Evolutionary conservation across 2,113 vertebrate genomes (phyloP).

Genomic region (Rhea pennata): DNA sequence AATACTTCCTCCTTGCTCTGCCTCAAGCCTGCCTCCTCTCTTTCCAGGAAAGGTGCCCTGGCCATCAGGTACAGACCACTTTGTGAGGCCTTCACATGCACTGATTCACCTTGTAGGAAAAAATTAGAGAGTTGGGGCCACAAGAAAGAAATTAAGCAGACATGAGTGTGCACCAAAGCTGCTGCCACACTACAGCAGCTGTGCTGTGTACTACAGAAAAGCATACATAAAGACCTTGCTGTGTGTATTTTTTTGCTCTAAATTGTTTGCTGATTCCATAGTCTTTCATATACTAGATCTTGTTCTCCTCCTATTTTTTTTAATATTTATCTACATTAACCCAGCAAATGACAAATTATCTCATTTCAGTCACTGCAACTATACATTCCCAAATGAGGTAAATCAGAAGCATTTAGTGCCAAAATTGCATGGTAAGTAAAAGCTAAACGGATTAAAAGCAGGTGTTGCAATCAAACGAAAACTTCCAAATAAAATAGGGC

Average conservation of each 20-base stretch:
- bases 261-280: not conserved
- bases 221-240: not conserved
- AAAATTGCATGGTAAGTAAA: constrained; percentile 25
- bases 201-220: not conserved
- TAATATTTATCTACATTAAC: constrained; percentile 1
- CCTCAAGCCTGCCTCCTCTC: too few relatives aligned
- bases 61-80: not conserved
- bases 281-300: not conserved
- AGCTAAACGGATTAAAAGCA: constrained; percentile 26
- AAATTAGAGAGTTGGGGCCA: not conserved
- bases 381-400: not conserved
- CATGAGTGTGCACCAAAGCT: not conserved
- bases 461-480: constrained; percentile 6
- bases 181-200: rapidly evolving
- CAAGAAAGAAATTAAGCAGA: not conserved
- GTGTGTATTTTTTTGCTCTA: not conserved
- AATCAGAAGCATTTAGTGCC: not conserved
- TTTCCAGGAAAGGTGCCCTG: not conserved
- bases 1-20: too few relatives aligned
- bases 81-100: not conserved
- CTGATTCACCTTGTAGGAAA: not conserved
- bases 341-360: constrained; percentile 31
- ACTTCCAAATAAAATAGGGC: not conserved
- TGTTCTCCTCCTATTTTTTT: constrained; percentile 14
- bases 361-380: not conserved